Percentiles rank a stretch among this genome's conserved stretches.
phyloP scores from a whole-genome alignment of 2,113 vertebrate genomes.

The Nibea coibor region DNA sequence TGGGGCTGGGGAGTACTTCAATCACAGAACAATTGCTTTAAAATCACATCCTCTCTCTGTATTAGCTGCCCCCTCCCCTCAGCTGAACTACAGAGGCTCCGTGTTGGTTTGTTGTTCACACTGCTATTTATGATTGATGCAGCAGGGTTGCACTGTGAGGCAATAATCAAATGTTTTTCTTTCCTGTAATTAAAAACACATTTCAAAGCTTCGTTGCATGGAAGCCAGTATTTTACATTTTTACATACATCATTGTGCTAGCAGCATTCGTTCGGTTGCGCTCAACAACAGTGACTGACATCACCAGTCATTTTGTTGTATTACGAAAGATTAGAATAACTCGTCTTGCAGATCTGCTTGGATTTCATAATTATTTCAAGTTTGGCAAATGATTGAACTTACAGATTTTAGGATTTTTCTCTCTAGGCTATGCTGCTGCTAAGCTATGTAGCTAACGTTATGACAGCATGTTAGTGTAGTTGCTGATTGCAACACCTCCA shows the following conservation, averaged over 20 bases:
- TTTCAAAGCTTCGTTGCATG: slow-evolving; percentile 25
- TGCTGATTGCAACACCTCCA: too few relatives aligned
- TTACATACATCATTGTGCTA: neutral
- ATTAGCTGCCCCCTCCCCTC: slow-evolving; percentile 41
- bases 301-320: neutral
- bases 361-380: neutral
- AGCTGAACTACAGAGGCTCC: slow-evolving; percentile 23
- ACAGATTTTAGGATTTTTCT: too few relatives aligned
- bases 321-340: neutral
- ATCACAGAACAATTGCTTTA: slow-evolving; percentile 63
- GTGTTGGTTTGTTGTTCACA: slow-evolving; percentile 47
- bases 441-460: too few relatives aligned
- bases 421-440: too few relatives aligned
- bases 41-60: slow-evolving; percentile 49
- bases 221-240: neutral
- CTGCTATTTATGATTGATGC: slow-evolving; percentile 47
- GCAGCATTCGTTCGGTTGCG: neutral
- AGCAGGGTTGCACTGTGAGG: slow-evolving; percentile 13
- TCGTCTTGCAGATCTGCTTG: neutral
- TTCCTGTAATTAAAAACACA: slow-evolving; percentile 55
- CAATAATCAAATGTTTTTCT: slow-evolving; percentile 58
- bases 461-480: too few relatives aligned
- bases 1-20: slow-evolving; percentile 54
- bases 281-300: neutral
- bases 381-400: too few relatives aligned